Evolutionary conservation across 2,113 vertebrate genomes (phyloP).

Genomic region (Hypocryptadius cinnamomeus): DNA sequence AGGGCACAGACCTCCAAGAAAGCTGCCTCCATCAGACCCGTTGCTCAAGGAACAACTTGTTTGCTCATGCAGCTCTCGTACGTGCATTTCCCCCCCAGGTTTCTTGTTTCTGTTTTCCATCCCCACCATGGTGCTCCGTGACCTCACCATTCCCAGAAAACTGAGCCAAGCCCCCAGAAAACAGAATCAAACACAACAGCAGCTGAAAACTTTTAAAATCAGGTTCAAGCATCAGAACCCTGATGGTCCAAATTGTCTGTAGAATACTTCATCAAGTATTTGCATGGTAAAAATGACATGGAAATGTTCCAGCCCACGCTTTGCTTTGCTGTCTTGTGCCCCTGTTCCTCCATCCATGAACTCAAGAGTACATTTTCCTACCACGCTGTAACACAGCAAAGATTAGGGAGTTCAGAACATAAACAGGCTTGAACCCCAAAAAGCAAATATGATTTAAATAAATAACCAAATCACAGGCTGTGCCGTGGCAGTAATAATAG

Average conservation of each 20-base stretch:
- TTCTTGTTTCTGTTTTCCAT: background rate
- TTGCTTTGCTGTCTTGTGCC: background rate
- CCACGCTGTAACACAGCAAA: rapidly evolving
- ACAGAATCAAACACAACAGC: background rate
- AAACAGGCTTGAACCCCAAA: background rate
- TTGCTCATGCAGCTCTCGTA: background rate
- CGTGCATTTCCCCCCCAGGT: background rate
- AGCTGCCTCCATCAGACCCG: background rate
- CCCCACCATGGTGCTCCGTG: rapidly evolving
- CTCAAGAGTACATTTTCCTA: background rate
- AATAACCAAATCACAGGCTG: background rate
- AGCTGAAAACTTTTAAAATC: background rate
- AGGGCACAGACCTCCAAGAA: background rate
- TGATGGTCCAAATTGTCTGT: rapidly evolving
- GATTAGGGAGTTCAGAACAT: background rate
- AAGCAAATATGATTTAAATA: background rate
- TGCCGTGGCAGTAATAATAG: background rate
- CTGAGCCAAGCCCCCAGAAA: background rate
- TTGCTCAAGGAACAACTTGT: conserved; percentile 35
- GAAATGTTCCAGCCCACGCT: background rate
- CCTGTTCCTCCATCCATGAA: background rate
- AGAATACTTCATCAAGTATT: background rate
- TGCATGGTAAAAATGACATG: rapidly evolving
- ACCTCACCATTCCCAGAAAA: background rate
- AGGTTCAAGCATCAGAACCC: background rate